phyloP scores from a whole-genome alignment of 2,888 invertebrate species.

The Globia sparganii region DNA sequence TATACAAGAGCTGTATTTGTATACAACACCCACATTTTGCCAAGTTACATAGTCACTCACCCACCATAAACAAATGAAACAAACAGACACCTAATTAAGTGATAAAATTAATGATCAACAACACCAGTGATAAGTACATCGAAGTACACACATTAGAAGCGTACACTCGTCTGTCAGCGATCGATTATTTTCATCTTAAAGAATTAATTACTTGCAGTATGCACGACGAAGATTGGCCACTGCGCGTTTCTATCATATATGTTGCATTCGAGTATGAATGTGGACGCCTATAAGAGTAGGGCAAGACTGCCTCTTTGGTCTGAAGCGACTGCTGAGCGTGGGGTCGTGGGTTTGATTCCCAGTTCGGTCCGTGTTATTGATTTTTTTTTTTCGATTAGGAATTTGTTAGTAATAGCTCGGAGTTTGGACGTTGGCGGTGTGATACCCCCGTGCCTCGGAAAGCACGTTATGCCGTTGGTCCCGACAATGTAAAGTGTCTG shows the following conservation, averaged over 20 bases:
- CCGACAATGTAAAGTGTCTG: no score
- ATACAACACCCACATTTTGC: neutral
- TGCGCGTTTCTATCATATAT: neutral
- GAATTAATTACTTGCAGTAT: slow-evolving; percentile 26
- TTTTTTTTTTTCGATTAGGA: no score
- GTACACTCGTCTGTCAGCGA: slow-evolving; percentile 30
- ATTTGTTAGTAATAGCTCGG: no score
- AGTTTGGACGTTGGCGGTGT: no score
- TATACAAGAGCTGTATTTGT: neutral
- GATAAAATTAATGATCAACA: slow-evolving; percentile 29
- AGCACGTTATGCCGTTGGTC: no score
- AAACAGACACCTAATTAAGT: slow-evolving; percentile 26
- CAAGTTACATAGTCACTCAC: neutral
- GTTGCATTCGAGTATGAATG: neutral
- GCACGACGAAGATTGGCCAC: slow-evolving; percentile 33
- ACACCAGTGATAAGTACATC: slow-evolving; percentile 11
- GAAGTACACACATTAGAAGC: neutral
- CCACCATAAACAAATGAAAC: slow-evolving; percentile 25
- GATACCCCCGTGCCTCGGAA: no score
- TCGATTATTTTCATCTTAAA: slow-evolving; percentile 43
- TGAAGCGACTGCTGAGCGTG: no score
- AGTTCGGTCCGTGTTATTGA: no score
- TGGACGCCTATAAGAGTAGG: no score
- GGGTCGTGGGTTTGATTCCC: no score
- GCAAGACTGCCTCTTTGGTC: no score